phyloP scores from a whole-genome alignment of 2,888 invertebrate species.

The Pogonocherus hispidulus region DNA sequence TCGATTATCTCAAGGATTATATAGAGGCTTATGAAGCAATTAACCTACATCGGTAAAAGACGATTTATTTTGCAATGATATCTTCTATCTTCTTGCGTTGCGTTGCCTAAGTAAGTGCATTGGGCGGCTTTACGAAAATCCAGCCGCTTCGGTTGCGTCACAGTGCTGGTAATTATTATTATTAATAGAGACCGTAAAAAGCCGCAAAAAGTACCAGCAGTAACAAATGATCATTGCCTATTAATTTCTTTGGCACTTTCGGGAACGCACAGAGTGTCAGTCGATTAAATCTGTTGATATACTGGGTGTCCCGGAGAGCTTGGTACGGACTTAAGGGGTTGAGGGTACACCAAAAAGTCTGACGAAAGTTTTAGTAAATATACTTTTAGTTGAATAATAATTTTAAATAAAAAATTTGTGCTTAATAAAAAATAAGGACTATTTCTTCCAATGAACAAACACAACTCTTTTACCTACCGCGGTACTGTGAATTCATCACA shows the following conservation, averaged over 20 bases:
- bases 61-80: conserved; percentile 48
- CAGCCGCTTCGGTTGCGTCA: not conserved
- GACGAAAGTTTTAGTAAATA: too few relatives aligned
- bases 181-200: not conserved
- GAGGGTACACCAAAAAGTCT: too few relatives aligned
- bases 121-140: not conserved
- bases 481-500: too few relatives aligned
- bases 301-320: too few relatives aligned
- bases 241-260: not conserved
- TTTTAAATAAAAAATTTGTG: too few relatives aligned
- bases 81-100: conserved; percentile 20
- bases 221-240: not conserved
- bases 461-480: too few relatives aligned
- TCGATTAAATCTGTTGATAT: too few relatives aligned
- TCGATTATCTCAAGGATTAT: conserved; percentile 52
- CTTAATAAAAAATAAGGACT: too few relatives aligned
- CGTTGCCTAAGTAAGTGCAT: conserved; percentile 3
- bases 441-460: too few relatives aligned
- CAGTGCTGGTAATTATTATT: not conserved
- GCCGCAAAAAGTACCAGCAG: not conserved
- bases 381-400: too few relatives aligned
- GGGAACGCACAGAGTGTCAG: not conserved
- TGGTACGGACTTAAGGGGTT: too few relatives aligned
- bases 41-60: conserved; percentile 52
- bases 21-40: conserved; percentile 52